Evolutionary conservation across 2,888 invertebrate species (phyloP), one percentile per base, ranked within the genome.

Genomic region (Agrochola lychnidis): DNA sequence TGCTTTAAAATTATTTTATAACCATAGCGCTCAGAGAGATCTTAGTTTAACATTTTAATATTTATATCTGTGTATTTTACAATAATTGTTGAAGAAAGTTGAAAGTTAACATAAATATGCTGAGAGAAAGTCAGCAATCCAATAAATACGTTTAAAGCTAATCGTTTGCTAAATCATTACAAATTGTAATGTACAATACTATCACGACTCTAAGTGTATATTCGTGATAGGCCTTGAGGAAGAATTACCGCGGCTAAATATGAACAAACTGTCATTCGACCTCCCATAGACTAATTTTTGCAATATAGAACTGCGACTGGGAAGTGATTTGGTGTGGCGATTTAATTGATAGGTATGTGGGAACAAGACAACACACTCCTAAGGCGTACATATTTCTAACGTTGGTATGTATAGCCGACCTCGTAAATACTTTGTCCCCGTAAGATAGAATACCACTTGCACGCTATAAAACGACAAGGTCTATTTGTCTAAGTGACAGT

Each of bases 41-140:
- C 36, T 67, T 56, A 53, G 67, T 40, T 70, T 16, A 56, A 53
- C 64, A 61, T 85, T 85, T 85, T 70, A 85, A 70, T 71, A 84
- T 85, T 85, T 73, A 85, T 73, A 64, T 61, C n/a, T 45, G 45
- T 73, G 56, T 66, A 78, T 85, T 75, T 64, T 57, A 73, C 40
- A 76, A 81, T 84, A 75, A 85, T 79, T 72, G 64, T 62, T 36
- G 22, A 85, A 73, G 88, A 86, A 86, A 87, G 88, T 87, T 62
- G 86, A 85, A 86, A 87, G 86, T 85, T 85, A 63, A 73, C 75
- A 85, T 77, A 66, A 87, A 77, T 76, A 77, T 72, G 51, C 73
- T 79, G 25, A 25, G 78, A 78, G 86, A 88, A 83, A 87, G 81
- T 73, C 10, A 57, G 63, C 67, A 77, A 80, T 81, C 76, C 74